Percentiles rank a stretch among this genome's conserved stretches.
Conservation (phyloP, 2,113 vertebrate species). For the Leptobrachium leishanense region DNA sequence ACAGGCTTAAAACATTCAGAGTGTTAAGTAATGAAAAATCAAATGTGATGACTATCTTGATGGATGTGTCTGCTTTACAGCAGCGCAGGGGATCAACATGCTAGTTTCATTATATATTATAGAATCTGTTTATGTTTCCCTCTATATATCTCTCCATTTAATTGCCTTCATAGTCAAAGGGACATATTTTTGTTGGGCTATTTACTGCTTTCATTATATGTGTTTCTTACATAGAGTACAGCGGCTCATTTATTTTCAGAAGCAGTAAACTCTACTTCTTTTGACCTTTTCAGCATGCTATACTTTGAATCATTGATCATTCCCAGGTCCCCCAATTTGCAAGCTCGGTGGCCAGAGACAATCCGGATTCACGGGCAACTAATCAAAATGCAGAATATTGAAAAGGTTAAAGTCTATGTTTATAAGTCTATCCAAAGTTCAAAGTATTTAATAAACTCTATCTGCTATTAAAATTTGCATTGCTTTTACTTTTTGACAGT, state of each 20-base stretch:
- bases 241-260: conserved; percentile 62
- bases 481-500: conserved; percentile 48
- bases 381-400: conserved; percentile 60
- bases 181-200: conserved; percentile 36
- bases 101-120: neutral
- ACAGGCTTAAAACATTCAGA: neutral
- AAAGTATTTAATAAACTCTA: conserved; percentile 53
- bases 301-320: conserved; percentile 65
- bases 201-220: conserved; percentile 67
- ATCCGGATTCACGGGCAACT: conserved; percentile 51
- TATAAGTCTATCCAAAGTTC: conserved; percentile 55
- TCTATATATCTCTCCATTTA: too few species aligned
- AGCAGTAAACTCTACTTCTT: conserved; percentile 61
- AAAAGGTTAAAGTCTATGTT: conserved; percentile 62
- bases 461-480: conserved; percentile 51
- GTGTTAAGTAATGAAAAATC: neutral
- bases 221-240: conserved; percentile 56
- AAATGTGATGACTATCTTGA: neutral
- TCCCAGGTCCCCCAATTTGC: conserved; percentile 58
- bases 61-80: too few species aligned
- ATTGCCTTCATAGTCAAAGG: conserved; percentile 51
- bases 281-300: conserved; percentile 63
- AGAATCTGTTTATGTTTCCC: neutral
- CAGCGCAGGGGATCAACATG: neutral
- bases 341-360: conserved; percentile 54